A percentile compares a stretch with the other conserved stretches of the same genome.
phyloP scores from a whole-genome alignment of 2,888 invertebrate genomes.

The Eristalinus aeneus region DNA sequence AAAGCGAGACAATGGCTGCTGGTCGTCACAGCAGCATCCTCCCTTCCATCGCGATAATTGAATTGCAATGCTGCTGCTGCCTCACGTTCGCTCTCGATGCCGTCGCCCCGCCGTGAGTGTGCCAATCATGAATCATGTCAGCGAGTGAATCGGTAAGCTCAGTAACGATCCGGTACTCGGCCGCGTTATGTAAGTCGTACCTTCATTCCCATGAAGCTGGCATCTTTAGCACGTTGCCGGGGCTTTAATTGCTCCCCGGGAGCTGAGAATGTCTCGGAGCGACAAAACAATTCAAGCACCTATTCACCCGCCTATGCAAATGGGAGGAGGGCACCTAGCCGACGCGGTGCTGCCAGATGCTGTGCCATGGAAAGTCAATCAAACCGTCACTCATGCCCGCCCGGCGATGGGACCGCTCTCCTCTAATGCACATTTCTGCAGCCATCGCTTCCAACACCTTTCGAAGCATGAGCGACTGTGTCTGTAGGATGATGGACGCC shows the following conservation, averaged over 20 bases:
- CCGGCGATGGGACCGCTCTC: constrained; percentile 44
- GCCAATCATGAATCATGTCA: constrained; percentile 40
- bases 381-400: constrained; percentile 39
- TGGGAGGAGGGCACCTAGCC: constrained; percentile 12
- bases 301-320: constrained; percentile 63
- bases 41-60: constrained; percentile 50
- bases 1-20: constrained; percentile 47
- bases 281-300: constrained; percentile 37
- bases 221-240: constrained; percentile 8
- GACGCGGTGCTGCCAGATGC: constrained; percentile 11
- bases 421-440: constrained; percentile 48
- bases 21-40: constrained; percentile 20
- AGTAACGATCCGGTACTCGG: not conserved
- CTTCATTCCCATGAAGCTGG: not conserved
- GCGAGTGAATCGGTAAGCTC: not conserved
- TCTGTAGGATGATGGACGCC: constrained; percentile 54
- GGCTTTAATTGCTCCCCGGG: constrained; percentile 45
- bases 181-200: not conserved
- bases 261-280: constrained; percentile 23
- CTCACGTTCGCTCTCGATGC: not conserved
- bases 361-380: constrained; percentile 61
- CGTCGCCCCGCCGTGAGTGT: constrained; percentile 17
- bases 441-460: not conserved
- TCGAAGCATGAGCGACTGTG: constrained; percentile 17
- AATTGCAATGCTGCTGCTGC: constrained; percentile 45